Percentiles rank a stretch among this genome's conserved stretches.
Evolutionary conservation across 2,888 invertebrate genomes (phyloP).

Genomic region (Eilema depressum): DNA sequence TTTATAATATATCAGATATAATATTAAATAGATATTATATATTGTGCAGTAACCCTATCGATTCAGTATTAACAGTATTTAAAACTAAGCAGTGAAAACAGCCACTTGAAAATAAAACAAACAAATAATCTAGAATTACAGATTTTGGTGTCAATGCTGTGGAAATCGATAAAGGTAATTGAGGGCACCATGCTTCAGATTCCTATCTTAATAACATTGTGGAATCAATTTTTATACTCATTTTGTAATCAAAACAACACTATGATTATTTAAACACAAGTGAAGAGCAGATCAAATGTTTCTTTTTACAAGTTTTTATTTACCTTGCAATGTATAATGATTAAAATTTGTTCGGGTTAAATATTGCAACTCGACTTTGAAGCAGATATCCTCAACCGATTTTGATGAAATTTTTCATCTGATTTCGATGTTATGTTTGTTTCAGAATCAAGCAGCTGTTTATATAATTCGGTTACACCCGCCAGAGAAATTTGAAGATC

Average conservation of each 20-base stretch:
- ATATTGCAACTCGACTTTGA: too few species aligned
- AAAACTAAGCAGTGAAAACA: conserved; percentile 18
- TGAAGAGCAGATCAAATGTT: background rate
- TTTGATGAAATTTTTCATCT: background rate
- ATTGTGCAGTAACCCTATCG: conserved; percentile 13
- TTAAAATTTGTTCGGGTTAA: too few species aligned
- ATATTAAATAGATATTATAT: background rate
- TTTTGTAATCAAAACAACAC: background rate
- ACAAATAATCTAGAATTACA: background rate
- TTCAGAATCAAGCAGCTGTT: conserved; percentile 6
- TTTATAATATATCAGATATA: conserved; percentile 5
- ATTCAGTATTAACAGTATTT: background rate
- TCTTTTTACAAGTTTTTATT: too few species aligned
- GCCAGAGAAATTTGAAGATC: conserved; percentile 56
- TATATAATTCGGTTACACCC: conserved; percentile 40
- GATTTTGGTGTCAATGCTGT: background rate
- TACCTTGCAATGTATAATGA: too few species aligned
- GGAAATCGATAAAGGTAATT: background rate
- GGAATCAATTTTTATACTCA: background rate
- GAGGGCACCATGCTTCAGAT: background rate
- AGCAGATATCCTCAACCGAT: too few species aligned
- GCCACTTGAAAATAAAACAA: conserved; percentile 10
- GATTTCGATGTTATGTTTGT: background rate
- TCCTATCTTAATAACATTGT: background rate
- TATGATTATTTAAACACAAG: background rate